Conservation (phyloP, 2,113 vertebrate species). For the Peucedramus taeniatus region DNA sequence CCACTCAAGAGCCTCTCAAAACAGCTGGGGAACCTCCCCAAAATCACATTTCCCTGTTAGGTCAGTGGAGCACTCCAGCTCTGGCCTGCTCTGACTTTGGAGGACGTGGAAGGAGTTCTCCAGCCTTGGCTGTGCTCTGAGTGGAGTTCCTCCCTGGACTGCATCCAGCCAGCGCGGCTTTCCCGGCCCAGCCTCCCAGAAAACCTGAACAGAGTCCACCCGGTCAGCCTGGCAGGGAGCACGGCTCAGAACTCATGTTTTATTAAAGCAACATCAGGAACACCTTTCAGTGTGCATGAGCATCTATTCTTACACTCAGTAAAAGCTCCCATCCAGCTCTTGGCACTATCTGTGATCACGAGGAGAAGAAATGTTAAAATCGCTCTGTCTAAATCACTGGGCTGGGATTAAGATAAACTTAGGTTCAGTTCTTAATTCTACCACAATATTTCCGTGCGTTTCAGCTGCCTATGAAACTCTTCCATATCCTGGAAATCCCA, state of each 20-base stretch:
- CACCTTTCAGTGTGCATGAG: background rate
- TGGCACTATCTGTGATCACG: accelerated
- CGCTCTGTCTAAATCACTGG: background rate
- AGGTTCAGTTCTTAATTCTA: background rate
- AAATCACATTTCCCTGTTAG: background rate
- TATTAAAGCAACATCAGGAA: background rate
- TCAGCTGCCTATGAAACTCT: background rate
- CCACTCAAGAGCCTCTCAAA: background rate
- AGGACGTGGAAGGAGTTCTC: background rate
- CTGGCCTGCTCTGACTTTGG: background rate
- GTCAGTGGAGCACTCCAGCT: background rate
- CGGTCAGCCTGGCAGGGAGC: background rate
- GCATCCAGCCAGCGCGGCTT: background rate
- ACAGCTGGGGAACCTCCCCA: background rate
- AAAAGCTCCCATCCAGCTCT: background rate
- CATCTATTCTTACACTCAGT: background rate
- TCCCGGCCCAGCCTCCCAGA: background rate
- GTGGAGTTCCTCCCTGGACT: background rate
- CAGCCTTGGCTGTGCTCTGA: background rate
- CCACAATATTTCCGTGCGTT: accelerated
- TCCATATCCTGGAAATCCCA: background rate
- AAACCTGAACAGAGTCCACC: background rate
- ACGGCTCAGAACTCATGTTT: background rate
- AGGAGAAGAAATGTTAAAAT: background rate
- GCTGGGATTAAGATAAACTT: background rate